Evolutionary conservation across 2,888 invertebrate genomes (phyloP).

Genomic region (Pogonocherus hispidulus): DNA sequence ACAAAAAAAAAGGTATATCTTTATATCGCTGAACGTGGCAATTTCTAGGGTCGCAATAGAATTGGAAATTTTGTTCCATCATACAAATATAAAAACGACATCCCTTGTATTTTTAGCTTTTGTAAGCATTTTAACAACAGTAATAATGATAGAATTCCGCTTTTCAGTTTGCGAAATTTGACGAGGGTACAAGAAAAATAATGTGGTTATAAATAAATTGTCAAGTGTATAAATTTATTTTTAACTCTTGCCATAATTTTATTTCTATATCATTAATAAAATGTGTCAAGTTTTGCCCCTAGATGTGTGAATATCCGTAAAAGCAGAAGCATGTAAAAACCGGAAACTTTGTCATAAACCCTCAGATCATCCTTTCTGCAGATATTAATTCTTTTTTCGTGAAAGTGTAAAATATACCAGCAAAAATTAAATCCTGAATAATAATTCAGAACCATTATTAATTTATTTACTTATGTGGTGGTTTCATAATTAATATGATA

Average conservation of each 20-base stretch:
- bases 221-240: slow-evolving; percentile 19
- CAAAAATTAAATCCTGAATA: not conserved
- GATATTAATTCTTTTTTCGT: slow-evolving; percentile 21
- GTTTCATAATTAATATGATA: no score
- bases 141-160: not conserved
- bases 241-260: slow-evolving; percentile 27
- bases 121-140: no score
- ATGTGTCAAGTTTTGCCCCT: slow-evolving; percentile 22
- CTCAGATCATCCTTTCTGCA: slow-evolving; percentile 23
- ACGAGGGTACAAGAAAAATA: slow-evolving; percentile 6
- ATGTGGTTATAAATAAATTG: slow-evolving; percentile 11
- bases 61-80: no score
- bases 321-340: slow-evolving; percentile 37
- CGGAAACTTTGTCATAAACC: slow-evolving; percentile 29
- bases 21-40: no score
- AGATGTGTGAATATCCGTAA: slow-evolving; percentile 15
- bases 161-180: not conserved
- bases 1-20: no score
- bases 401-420: not conserved
- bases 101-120: no score
- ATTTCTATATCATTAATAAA: slow-evolving; percentile 36
- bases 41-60: no score
- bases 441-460: no score
- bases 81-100: no score
- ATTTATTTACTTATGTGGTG: no score